Conservation (phyloP, 1,140 invertebrate species). For the Trypoxylus dichotomus region DNA sequence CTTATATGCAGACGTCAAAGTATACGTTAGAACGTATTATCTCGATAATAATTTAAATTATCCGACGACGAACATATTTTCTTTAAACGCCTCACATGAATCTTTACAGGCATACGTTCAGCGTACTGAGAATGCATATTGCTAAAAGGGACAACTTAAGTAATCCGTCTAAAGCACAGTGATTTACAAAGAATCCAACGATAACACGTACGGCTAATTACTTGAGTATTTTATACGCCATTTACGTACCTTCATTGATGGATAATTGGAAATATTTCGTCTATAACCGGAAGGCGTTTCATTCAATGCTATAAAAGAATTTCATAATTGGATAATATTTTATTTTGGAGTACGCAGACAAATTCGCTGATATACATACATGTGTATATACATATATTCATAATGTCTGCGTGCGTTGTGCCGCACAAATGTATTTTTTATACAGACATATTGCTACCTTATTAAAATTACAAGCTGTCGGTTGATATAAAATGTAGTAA, state of each 20-base stretch:
- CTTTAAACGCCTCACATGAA: not conserved
- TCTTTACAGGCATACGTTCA: not conserved
- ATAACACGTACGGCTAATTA: slow-evolving; percentile 21
- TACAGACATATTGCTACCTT: not conserved
- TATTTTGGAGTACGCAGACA: slow-evolving; percentile 5
- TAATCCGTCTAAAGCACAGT: not conserved
- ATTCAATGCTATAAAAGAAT: not conserved
- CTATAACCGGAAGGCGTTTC: slow-evolving; percentile 8
- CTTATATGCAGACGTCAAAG: not conserved
- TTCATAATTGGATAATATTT: slow-evolving; percentile 17
- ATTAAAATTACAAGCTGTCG: slow-evolving; percentile 1
- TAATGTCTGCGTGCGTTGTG: not conserved
- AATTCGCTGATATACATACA: not conserved
- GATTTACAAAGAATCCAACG: slow-evolving; percentile 28
- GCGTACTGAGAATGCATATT: not conserved
- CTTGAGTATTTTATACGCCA: slow-evolving; percentile 13
- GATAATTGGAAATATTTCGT: slow-evolving; percentile 15
- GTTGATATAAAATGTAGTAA: not conserved
- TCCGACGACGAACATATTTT: not conserved
- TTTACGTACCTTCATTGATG: slow-evolving; percentile 18
- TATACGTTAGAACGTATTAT: not conserved
- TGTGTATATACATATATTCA: not conserved
- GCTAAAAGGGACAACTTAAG: slow-evolving; percentile 24
- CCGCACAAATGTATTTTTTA: not conserved
- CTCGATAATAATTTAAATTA: not conserved